A percentile compares a stretch with the other conserved stretches of the same genome.
Evolutionary conservation across 2,888 invertebrate species (phyloP).

Genomic region (Phlogophora meticulosa): DNA sequence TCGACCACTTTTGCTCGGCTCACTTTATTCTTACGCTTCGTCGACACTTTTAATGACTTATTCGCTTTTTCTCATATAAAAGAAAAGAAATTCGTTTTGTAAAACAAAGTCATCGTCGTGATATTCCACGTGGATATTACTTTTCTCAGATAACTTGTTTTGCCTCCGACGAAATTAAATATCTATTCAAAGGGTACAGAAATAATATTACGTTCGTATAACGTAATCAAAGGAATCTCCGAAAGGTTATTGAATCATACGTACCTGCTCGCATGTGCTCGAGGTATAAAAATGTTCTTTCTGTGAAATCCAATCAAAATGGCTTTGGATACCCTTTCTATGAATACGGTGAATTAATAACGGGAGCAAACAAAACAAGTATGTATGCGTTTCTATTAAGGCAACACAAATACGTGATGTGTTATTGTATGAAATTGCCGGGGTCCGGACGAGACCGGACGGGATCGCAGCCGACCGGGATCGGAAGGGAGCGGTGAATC

Average conservation of each 20-base stretch:
- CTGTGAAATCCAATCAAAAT: constrained; percentile 85
- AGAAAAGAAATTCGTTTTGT: constrained; percentile 75
- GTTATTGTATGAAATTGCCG: constrained; percentile 87
- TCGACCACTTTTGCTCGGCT: constrained; percentile 83
- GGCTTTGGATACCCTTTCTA: constrained; percentile 77
- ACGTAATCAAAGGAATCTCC: constrained; percentile 67
- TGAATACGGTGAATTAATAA: constrained; percentile 83
- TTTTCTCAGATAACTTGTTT: constrained; percentile 42
- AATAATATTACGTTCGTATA: constrained; percentile 54
- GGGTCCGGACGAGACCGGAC: constrained; percentile 73
- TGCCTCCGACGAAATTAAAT: constrained; percentile 53
- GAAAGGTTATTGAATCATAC: constrained; percentile 70
- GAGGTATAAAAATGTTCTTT: constrained; percentile 73
- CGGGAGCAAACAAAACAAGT: constrained; percentile 78
- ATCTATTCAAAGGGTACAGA: constrained; percentile 57
- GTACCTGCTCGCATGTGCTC: constrained; percentile 32
- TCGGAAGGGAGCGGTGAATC: constrained; percentile 71
- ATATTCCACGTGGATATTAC: constrained; percentile 60
- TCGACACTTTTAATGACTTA: constrained; percentile 89
- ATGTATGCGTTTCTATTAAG: constrained; percentile 75
- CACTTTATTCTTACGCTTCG: constrained; percentile 85
- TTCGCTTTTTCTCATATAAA: constrained; percentile 79
- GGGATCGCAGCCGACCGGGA: constrained; percentile 72
- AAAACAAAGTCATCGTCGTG: constrained; percentile 64
- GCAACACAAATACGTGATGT: constrained; percentile 78